Base-by-base conservation (phyloP, 2,888 invertebrate genomes). In the Eilema caniola region DNA sequence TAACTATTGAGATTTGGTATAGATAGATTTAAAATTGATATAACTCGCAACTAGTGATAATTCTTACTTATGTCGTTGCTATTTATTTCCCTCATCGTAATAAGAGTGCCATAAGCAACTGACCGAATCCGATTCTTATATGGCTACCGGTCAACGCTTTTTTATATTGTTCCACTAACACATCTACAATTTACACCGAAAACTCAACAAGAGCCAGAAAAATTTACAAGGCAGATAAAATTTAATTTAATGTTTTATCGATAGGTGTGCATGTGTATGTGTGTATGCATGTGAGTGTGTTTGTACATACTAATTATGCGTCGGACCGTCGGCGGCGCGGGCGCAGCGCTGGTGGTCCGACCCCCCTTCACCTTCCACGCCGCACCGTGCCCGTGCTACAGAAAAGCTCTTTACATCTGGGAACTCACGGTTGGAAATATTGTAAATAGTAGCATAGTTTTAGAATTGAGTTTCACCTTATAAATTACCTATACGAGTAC, bases 261-360 rank as follows among this genome's bases (percentile, higher is more conserved):
- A 89, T 90, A 89, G 85, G 82, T 85, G 86, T 83, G 85, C 84
- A 82, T 87, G 86, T 86, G 86, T 87, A 88, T 85, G 86, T 86
- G 86, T 86, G 89, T 92, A 80, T 89, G 89, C 24, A 56, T 88
- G 88, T 88, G 89, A 83, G 90, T 88, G 88, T 88, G 90, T 92
- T 87, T 89, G 92, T 93, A 90, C 90, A 90, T 88, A 90, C 92
- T 95, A 95, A 95, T 95, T 95, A 95, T 94, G 94, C 92, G 92
- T 89, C 90, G 91, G 91, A 85, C 86, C 89, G 88, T 86, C 90
- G 87, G 92, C 92, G 31, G 92, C 92, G 93, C 93, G 88, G 89
- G 92, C 93, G 90, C 94, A 87, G 94, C 94, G 92, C 93, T 83
- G 95, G 95, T 94, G 94, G 94, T 94, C 94, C 88, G 86, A 78